Base-by-base conservation (phyloP, 2,113 vertebrate species). In the Neopipo cinnamomea region DNA sequence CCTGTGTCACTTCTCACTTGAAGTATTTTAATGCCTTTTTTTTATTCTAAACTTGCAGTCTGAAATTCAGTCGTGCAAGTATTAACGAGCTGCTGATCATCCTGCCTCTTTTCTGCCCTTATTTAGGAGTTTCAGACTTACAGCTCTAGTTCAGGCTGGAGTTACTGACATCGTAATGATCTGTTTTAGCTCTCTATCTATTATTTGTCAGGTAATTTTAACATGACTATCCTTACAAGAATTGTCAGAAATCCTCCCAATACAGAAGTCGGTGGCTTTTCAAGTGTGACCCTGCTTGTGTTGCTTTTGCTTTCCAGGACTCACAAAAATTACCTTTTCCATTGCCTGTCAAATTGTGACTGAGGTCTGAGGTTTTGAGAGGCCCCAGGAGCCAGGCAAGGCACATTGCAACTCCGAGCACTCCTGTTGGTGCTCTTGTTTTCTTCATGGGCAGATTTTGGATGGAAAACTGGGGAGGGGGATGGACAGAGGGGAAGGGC, bases 181-280 rank as follows among this genome's bases (percentile, higher is more conserved):
- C 79, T 90, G 55, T 92, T 96, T 97, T 93, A 75, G 95, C 72
- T 93, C 58, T 70, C 37, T 92, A 12, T 96, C 94, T 81, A 1
- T 93, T 91, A 39, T 52, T 91, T 92, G 94, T 83, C 95, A 93
- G 87, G 71, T 96, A 86, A 68, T 95, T 94, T 77, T 44, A 79
- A 46, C 31, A 17, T 47, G 81, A 85, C 77, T 58, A 16, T 44
- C 65, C 92, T 95, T 95, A 93, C 25, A 89, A 80, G 86, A 88
- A 85, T 96, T 95, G 88, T 95, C 94, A 97, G 91, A 88, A 96
- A 90, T 23, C 59, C 49, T 72, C 59, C 73, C 77, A 50, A 91
- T 52, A 86, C 76, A 37, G 90, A 70, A 91, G 63, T 66, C 59
- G 21, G 73, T 94, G 88, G 52, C 68, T 88, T 90, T 83, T 63